phyloP scores from a whole-genome alignment of 2,888 invertebrate species.

The Phasia obesa region DNA sequence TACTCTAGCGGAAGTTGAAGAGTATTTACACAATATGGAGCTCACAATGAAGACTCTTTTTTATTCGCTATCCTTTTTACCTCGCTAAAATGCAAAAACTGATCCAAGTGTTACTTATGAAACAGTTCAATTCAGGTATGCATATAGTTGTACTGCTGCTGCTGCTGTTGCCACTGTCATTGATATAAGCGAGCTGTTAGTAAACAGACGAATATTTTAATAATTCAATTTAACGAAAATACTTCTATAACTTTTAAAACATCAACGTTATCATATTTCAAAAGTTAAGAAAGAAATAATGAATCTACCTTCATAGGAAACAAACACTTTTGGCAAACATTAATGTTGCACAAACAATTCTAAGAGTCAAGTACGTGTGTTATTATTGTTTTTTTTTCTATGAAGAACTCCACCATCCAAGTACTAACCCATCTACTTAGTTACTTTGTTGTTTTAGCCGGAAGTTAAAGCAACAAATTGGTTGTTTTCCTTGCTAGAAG shows the following conservation, averaged over 20 bases:
- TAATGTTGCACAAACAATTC: constrained; percentile 45
- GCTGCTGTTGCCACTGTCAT: constrained; percentile 4
- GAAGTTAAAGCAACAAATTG: constrained; percentile 62
- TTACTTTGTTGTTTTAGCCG: constrained; percentile 35
- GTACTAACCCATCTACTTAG: constrained; percentile 8
- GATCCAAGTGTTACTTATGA: no score
- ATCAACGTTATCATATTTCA: constrained; percentile 22
- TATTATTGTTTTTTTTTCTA: neutral
- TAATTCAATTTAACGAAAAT: constrained; percentile 71
- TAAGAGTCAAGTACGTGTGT: neutral
- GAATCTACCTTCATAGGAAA: constrained; percentile 40
- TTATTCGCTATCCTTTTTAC: no score
- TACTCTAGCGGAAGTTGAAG: constrained; percentile 51
- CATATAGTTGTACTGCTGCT: no score
- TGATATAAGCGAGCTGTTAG: constrained; percentile 48
- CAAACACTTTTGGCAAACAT: constrained; percentile 60
- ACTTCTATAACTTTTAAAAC: constrained; percentile 37
- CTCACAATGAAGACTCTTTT: constrained; percentile 40
- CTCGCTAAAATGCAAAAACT: no score
- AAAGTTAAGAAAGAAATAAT: neutral
- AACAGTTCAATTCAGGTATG: no score
- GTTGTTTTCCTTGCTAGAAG: constrained; percentile 38
- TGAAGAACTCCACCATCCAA: constrained; percentile 3
- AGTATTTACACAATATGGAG: constrained; percentile 61
- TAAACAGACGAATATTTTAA: constrained; percentile 70